Evolutionary conservation across 2,888 invertebrate genomes (phyloP).

Genomic region (Apodemia hepburni): DNA sequence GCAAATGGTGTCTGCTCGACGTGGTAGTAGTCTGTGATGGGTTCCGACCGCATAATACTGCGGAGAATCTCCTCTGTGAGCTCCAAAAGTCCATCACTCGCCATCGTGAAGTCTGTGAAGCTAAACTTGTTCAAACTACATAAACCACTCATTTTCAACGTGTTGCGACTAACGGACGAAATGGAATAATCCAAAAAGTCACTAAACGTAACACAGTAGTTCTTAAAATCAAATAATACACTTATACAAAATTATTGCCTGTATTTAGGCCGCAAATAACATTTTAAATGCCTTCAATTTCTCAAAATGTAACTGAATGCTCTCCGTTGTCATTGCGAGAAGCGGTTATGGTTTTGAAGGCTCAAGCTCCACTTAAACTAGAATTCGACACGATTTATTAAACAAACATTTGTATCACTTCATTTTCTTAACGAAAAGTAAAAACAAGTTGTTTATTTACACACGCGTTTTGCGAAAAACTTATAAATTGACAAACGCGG

Average conservation of each 20-base stretch:
- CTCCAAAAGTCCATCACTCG: slow-evolving; percentile 86
- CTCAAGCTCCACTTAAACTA: slow-evolving; percentile 58
- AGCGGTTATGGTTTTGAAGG: slow-evolving; percentile 67
- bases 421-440: slow-evolving; percentile 68
- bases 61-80: slow-evolving; percentile 84
- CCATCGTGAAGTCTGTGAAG: slow-evolving; percentile 74
- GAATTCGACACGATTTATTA: slow-evolving; percentile 59
- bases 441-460: slow-evolving; percentile 69
- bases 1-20: slow-evolving; percentile 92
- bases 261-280: slow-evolving; percentile 75
- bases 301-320: slow-evolving; percentile 75
- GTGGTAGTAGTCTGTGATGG: slow-evolving; percentile 88
- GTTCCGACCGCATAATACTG: slow-evolving; percentile 85
- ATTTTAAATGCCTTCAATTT: slow-evolving; percentile 77
- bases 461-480: slow-evolving; percentile 75
- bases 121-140: slow-evolving; percentile 69
- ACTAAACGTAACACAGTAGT: slow-evolving; percentile 73
- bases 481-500: slow-evolving; percentile 68
- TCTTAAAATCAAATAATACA: slow-evolving; percentile 73
- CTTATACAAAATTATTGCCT: slow-evolving; percentile 66
- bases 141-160: slow-evolving; percentile 77
- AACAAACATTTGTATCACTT: slow-evolving; percentile 74
- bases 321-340: slow-evolving; percentile 79
- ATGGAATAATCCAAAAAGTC: slow-evolving; percentile 62
- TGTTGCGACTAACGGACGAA: slow-evolving; percentile 69